Conservation (phyloP, 2,113 vertebrate species). For the Cettia cetti region DNA sequence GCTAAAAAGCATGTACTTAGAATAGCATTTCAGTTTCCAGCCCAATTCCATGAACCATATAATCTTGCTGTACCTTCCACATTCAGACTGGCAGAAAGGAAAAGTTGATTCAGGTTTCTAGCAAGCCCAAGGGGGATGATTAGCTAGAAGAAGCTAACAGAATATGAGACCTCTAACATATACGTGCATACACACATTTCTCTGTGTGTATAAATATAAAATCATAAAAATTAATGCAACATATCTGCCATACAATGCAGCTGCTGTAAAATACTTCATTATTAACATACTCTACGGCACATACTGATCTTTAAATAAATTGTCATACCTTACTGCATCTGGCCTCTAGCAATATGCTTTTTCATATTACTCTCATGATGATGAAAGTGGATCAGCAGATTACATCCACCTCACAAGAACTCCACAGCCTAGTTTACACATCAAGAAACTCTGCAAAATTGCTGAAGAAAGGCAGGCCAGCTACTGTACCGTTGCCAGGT, state of each 20-base stretch:
- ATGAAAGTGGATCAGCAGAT: background rate
- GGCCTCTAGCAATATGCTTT: background rate
- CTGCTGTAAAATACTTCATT: background rate
- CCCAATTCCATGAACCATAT: constrained; percentile 12
- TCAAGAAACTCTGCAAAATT: background rate
- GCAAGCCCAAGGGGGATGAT: background rate
- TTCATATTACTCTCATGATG: background rate
- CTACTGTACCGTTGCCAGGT: background rate
- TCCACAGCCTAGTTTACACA: background rate
- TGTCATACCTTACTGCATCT: background rate
- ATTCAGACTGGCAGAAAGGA: background rate
- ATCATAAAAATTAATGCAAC: background rate
- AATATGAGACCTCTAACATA: background rate
- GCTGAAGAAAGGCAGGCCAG: background rate
- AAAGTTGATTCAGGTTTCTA: background rate
- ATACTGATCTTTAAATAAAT: background rate
- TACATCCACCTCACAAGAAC: background rate
- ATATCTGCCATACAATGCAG: background rate
- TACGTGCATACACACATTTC: accelerated
- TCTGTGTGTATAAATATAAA: background rate
- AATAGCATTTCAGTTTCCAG: constrained; percentile 44
- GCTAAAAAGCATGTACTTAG: constrained; percentile 42
- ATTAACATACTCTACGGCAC: background rate
- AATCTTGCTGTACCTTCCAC: constrained; percentile 37
- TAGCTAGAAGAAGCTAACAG: background rate